These are phyloP conservation scores for Athripsodes cinereus DNA, from an alignment of 2,888 invertebrate genomes.

Conservation along the genomic window DNA sequence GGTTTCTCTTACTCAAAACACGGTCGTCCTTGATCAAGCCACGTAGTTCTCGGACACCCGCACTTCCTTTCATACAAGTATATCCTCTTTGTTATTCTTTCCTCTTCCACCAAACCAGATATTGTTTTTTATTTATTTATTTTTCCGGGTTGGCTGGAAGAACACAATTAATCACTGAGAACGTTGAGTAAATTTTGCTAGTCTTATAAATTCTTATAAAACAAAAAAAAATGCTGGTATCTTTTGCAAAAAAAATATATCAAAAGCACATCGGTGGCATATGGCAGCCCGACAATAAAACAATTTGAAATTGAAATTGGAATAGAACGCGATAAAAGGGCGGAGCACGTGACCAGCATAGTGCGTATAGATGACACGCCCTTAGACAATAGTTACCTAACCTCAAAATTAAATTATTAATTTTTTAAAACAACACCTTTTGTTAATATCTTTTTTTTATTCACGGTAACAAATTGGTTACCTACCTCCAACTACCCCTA, in stretches of 20 bases:
- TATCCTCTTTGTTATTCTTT: too few species aligned
- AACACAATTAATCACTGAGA: too few species aligned
- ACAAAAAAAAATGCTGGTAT: background rate
- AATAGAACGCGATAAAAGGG: background rate
- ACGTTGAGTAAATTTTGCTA: too few species aligned
- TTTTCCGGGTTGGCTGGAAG: too few species aligned
- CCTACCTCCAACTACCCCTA: too few species aligned
- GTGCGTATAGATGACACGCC: background rate
- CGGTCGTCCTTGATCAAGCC: too few species aligned
- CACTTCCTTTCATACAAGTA: too few species aligned
- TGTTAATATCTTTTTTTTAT: background rate
- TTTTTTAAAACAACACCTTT: background rate
- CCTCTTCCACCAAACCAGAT: too few species aligned
- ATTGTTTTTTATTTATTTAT: too few species aligned
- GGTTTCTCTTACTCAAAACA: too few species aligned
- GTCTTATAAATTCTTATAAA: background rate
- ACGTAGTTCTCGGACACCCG: too few species aligned
- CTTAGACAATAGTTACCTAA: background rate
- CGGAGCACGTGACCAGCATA: background rate
- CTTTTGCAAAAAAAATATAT: background rate
- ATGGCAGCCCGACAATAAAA: background rate
- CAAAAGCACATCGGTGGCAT: background rate
- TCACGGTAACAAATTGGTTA: too few species aligned
- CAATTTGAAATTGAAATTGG: background rate
- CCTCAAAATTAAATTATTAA: background rate